phyloP scores from a whole-genome alignment of 2,113 vertebrate genomes.

The Pterocles burchelli region DNA sequence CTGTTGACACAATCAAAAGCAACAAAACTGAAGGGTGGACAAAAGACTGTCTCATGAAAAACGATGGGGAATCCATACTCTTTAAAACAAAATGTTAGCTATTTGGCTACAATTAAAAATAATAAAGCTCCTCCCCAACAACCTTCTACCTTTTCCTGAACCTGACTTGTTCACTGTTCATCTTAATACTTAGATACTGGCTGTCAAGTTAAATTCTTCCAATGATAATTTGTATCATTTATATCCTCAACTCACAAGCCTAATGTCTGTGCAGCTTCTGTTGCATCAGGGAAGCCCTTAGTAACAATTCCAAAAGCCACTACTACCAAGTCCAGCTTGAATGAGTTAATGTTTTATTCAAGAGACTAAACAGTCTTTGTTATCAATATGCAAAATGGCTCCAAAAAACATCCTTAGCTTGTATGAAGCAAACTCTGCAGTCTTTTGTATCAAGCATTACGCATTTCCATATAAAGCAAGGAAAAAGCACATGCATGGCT shows the following conservation, averaged over 20 bases:
- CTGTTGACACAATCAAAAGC: background rate
- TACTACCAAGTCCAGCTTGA: background rate
- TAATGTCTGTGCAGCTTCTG: background rate
- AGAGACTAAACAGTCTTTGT: background rate
- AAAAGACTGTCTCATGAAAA: background rate
- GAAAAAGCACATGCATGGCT: background rate
- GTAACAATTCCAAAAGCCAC: background rate
- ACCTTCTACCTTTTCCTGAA: background rate
- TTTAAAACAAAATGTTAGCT: background rate
- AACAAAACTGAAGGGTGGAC: background rate
- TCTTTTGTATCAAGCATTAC: background rate
- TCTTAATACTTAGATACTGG: background rate
- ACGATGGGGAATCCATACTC: rapidly evolving
- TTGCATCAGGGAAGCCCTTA: background rate
- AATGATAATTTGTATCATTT: background rate
- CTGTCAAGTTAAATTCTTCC: background rate
- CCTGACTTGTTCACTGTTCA: background rate
- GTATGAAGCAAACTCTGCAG: background rate
- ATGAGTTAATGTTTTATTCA: background rate
- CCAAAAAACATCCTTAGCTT: background rate
- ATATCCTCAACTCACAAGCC: background rate
- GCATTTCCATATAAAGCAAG: background rate
- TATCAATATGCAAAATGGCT: background rate
- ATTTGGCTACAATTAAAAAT: background rate
- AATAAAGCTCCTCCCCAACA: background rate